These are phyloP conservation scores for Otolemur crassicaudatus DNA, from an alignment of 2,797 vertebrate species.

Conservation along the genomic window DNA sequence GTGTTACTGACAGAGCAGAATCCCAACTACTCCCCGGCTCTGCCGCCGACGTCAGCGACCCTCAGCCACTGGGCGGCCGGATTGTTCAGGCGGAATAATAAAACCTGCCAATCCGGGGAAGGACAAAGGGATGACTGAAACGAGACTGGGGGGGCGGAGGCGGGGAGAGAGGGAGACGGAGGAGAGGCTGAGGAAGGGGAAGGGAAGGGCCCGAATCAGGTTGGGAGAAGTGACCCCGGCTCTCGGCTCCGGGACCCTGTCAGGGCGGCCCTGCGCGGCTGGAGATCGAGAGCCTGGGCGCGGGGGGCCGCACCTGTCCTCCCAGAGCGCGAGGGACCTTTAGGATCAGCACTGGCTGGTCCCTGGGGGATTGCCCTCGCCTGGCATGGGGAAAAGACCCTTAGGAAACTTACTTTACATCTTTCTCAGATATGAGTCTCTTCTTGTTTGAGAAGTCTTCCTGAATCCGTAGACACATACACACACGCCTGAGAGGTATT, in stretches of 20 bases:
- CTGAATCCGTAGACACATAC: not conserved
- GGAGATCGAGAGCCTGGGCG: not conserved
- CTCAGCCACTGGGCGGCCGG: slow-evolving; percentile 91
- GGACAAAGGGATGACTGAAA: slow-evolving; percentile 88
- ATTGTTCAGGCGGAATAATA: slow-evolving; percentile 94
- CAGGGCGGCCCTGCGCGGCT: not conserved
- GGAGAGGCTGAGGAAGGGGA: not conserved
- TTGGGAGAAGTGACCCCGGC: not conserved
- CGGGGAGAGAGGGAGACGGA: slow-evolving; percentile 36
- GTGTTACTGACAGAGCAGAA: slow-evolving; percentile 96
- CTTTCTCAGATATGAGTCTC: slow-evolving; percentile 47
- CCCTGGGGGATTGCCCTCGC: not conserved
- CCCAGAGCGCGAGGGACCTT: not conserved
- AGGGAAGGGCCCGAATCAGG: not conserved
- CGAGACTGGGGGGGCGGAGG: slow-evolving; percentile 49
- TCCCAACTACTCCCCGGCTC: slow-evolving; percentile 92
- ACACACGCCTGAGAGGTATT: not conserved
- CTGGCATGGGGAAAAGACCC: not conserved
- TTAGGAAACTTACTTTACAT: slow-evolving; percentile 68
- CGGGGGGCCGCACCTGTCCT: not conserved
- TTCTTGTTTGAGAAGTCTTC: not conserved
- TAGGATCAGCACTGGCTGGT: not conserved
- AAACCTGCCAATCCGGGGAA: slow-evolving; percentile 92
- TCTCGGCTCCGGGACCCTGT: not conserved
- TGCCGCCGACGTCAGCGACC: slow-evolving; percentile 89